Evolutionary conservation across 2,113 vertebrate genomes (phyloP).

Genomic region (Jacana jacana): DNA sequence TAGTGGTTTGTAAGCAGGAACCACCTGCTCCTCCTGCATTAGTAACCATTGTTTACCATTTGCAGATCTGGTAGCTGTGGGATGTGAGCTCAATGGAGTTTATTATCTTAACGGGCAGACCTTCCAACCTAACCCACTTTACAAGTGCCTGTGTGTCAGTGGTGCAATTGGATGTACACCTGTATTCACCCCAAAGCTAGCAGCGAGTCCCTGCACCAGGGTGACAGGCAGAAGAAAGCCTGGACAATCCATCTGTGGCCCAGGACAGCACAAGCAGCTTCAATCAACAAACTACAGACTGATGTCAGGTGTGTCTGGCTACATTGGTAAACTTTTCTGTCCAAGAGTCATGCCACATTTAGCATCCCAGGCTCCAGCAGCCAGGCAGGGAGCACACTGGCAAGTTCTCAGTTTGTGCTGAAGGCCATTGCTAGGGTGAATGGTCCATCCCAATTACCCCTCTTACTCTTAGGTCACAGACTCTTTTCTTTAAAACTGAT

Average conservation of each 20-base stretch:
- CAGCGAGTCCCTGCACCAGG: slow-evolving; percentile 65
- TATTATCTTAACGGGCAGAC: slow-evolving; percentile 89
- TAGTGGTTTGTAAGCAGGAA: not conserved
- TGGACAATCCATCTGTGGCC: slow-evolving; percentile 62
- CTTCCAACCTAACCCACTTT: slow-evolving; percentile 88
- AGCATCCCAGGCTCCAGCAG: not conserved
- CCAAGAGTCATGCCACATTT: not conserved
- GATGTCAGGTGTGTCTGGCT: slow-evolving; percentile 85
- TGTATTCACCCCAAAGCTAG: slow-evolving; percentile 78
- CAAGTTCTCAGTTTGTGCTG: not conserved
- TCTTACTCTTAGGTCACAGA: slow-evolving; percentile 40
- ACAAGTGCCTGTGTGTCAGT: slow-evolving; percentile 90
- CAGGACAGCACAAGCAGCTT: slow-evolving; percentile 68
- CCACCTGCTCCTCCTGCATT: accelerated
- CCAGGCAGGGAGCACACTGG: not conserved
- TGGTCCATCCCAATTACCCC: not conserved
- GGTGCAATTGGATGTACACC: slow-evolving; percentile 93
- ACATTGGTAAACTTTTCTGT: not conserved
- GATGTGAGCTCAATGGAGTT: slow-evolving; percentile 88
- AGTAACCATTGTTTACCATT: slow-evolving; percentile 31
- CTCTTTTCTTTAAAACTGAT: slow-evolving; percentile 2
- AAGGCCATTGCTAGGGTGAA: not conserved
- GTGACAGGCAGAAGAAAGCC: slow-evolving; percentile 58
- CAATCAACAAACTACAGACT: slow-evolving; percentile 77
- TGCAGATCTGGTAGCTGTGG: slow-evolving; percentile 90